These are phyloP conservation scores for Lasioglossum albipes DNA, from an alignment of 1,140 invertebrate species.

Conservation along the genomic window DNA sequence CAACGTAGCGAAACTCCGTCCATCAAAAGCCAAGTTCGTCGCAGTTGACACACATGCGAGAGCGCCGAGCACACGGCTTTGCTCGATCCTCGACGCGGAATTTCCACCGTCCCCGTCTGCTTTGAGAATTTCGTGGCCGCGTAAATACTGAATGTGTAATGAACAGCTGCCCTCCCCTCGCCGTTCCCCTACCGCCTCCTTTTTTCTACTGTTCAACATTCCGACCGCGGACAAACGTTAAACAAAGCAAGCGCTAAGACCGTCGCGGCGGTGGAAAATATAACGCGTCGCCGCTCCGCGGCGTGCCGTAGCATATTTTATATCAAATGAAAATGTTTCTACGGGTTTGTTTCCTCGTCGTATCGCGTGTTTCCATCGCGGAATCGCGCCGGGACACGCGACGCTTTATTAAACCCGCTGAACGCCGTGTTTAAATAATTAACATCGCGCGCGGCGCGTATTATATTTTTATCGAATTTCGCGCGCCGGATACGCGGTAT, in stretches of 20 bases:
- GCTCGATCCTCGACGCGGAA: neutral
- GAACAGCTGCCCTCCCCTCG: neutral
- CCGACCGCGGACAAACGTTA: constrained; percentile 14
- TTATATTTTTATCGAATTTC: constrained; percentile 53
- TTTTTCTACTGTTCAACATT: constrained; percentile 15
- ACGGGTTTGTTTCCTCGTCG: constrained; percentile 45
- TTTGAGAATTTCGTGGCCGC: constrained; percentile 4
- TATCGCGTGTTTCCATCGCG: constrained; percentile 21
- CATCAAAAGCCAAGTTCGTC: neutral
- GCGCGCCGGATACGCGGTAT: neutral
- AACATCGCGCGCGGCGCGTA: constrained; percentile 14
- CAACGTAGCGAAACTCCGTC: neutral
- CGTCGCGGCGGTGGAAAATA: neutral
- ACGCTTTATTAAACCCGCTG: constrained; percentile 45
- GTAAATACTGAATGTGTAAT: constrained; percentile 24
- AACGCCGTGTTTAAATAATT: constrained; percentile 57
- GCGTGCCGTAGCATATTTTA: constrained; percentile 53
- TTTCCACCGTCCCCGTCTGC: neutral
- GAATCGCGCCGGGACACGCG: constrained; percentile 35
- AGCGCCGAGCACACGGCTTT: neutral
- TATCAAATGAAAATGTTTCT: constrained; percentile 49
- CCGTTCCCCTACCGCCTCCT: too few species aligned
- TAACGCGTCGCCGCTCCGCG: constrained; percentile 25
- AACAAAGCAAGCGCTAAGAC: constrained; percentile 14
- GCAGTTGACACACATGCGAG: neutral